phyloP scores from a whole-genome alignment of 1,140 invertebrate genomes.

The Drosophila takahashii region DNA sequence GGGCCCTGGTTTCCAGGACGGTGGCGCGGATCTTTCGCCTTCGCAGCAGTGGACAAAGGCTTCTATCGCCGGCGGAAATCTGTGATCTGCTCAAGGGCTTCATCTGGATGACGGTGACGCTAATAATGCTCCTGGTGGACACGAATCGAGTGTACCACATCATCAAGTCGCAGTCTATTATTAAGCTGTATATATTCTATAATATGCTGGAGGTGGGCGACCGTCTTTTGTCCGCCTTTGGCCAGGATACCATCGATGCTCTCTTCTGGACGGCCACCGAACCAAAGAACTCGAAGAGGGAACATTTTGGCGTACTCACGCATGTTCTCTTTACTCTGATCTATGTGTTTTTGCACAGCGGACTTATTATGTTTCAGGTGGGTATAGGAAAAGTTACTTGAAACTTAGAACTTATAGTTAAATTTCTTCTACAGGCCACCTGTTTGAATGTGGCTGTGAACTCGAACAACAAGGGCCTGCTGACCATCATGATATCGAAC shows the following conservation, averaged over 20 bases:
- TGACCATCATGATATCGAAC: conserved; percentile 99
- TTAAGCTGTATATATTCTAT: conserved; percentile 99
- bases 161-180: conserved; percentile 99
- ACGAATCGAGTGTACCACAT: conserved; percentile 99
- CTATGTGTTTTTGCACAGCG: conserved; percentile 97
- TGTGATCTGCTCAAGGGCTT: conserved; percentile 98
- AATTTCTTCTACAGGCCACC: conserved; percentile 90
- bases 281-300: conserved; percentile 91
- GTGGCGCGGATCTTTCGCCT: conserved; percentile 90
- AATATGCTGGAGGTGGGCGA: conserved; percentile 99
- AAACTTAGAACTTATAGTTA: not conserved
- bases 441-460: conserved; percentile 99
- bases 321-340: conserved; percentile 95
- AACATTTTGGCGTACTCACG: conserved; percentile 94
- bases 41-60: conserved; percentile 84
- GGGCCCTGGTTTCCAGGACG: conserved; percentile 90
- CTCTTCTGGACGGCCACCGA: conserved; percentile 99
- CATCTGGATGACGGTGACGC: conserved; percentile 93
- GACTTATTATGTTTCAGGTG: conserved; percentile 96
- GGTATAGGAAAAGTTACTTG: not conserved
- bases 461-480: conserved; percentile 98
- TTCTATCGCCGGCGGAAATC: conserved; percentile 95
- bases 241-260: conserved; percentile 98
- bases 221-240: conserved; percentile 97
- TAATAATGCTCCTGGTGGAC: conserved; percentile 95